A percentile compares a stretch with the other conserved stretches of the same genome.
Conservation (phyloP, 2,797 vertebrate genomes). For the Lemur catta region DNA sequence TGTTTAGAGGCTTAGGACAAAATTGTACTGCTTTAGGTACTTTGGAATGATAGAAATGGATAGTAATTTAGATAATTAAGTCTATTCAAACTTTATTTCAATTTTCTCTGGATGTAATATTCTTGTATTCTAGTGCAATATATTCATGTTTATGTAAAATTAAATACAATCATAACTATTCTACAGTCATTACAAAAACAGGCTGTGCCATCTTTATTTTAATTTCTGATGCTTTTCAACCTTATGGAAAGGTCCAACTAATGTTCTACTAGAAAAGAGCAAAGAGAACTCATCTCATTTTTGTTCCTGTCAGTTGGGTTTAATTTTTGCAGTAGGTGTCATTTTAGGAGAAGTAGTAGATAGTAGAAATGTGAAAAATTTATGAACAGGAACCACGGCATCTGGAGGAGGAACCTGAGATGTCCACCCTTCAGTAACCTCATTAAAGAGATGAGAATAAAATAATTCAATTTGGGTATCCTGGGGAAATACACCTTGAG, state of each 20-base stretch:
- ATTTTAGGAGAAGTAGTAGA: constrained; percentile 61
- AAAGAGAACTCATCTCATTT: constrained; percentile 49
- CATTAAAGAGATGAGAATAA: constrained; percentile 62
- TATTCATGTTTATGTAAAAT: constrained; percentile 66
- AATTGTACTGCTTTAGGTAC: constrained; percentile 80
- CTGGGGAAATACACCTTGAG: constrained; percentile 63
- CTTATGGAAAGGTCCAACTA: constrained; percentile 65
- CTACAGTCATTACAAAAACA: constrained; percentile 71
- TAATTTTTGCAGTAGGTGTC: constrained; percentile 68
- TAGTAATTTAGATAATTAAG: constrained; percentile 83
- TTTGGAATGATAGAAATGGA: constrained; percentile 82
- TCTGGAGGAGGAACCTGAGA: constrained; percentile 65
- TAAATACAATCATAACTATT: constrained; percentile 69
- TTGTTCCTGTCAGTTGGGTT: constrained; percentile 67
- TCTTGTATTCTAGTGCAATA: constrained; percentile 75
- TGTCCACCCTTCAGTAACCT: constrained; percentile 60
- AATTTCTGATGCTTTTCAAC: constrained; percentile 76
- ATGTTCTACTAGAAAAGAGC: constrained; percentile 54
- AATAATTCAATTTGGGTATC: constrained; percentile 54
- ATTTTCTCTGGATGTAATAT: constrained; percentile 80
- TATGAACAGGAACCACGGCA: constrained; percentile 74
- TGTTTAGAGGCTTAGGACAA: constrained; percentile 80
- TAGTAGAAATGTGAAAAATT: constrained; percentile 70
- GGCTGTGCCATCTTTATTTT: constrained; percentile 60
- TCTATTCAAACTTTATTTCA: constrained; percentile 82